A percentile compares a stretch with the other conserved stretches of the same genome.
Conservation (phyloP, 2,113 vertebrate species). For the Xenotilapia leptura region DNA sequence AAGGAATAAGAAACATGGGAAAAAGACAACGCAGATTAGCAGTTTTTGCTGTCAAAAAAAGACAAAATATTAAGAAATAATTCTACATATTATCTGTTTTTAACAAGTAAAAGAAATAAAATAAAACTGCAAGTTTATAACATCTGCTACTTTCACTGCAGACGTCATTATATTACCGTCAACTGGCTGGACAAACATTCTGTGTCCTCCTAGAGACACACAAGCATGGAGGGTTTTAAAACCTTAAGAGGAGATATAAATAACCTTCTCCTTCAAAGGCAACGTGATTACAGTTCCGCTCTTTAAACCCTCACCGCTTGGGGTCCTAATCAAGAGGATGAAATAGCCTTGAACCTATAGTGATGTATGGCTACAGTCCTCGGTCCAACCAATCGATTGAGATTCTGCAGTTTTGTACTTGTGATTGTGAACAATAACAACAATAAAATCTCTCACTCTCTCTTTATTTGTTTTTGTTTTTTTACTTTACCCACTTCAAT, state of each 20-base stretch:
- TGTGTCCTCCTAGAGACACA: background rate
- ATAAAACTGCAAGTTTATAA: background rate
- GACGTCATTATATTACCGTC: background rate
- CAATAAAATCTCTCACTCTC: background rate
- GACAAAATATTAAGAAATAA: background rate
- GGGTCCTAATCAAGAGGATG: slow-evolving; percentile 44
- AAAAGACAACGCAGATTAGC: background rate
- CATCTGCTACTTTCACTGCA: background rate
- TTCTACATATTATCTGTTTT: background rate
- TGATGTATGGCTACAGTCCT: slow-evolving; percentile 35
- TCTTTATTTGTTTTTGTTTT: background rate
- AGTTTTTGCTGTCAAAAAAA: background rate
- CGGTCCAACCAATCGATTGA: slow-evolving; percentile 40
- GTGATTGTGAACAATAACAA: slow-evolving; percentile 48
- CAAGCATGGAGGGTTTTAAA: background rate
- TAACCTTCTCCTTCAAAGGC: slow-evolving; percentile 11
- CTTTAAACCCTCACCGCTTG: slow-evolving; percentile 19
- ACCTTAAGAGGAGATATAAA: background rate
- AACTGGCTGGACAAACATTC: background rate
- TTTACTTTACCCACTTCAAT: background rate
- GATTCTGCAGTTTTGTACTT: slow-evolving; percentile 30
- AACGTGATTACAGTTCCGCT: slow-evolving; percentile 31
- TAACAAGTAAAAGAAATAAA: background rate
- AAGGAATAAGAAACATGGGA: background rate
- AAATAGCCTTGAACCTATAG: slow-evolving; percentile 22